Base-by-base conservation (phyloP, 92 coral and sea anemone genomes). In the Epizoanthus stellaris region DNA sequence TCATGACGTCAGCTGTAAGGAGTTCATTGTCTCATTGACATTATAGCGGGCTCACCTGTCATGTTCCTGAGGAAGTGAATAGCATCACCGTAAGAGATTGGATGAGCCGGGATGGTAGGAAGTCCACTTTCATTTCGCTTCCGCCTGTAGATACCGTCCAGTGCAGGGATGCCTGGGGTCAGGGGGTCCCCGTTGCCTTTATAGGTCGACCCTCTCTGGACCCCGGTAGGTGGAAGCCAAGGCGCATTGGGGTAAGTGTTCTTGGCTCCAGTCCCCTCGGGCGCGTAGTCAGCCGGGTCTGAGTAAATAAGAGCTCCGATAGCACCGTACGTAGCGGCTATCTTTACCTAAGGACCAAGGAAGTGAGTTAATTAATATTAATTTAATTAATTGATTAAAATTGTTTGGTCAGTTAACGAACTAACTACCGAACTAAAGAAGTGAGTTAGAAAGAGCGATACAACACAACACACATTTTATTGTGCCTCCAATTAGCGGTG, bases 101-200 rank as follows among this genome's bases (percentile, higher is more conserved):
- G 98, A 54, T 96, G 98, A 5, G 98, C 98, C 10, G 98, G 98
- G 79, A 96, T 94, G 17, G 77, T 86, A 7, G 98, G 98, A 15
- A 96, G 88, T 10, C 67, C 87, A 59, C 92, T 93, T 0, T 92
- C 89, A 10, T 82, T 85, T n/a, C n/a, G 14, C 52, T 90, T 56
- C 15, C 83, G 69, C 40, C 95, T 87, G 87, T 87, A 92, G 88
- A 94, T 87, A 30, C 98, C 98, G 58, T 90, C 87, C 21, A 90
- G 73, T 38, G 98, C 80, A 15, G 98, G 98, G 14, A 89, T 75
- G 1, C 95, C 98, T 4, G 97, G 98, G 53, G 98, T 96, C 69
- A 88, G 93, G 12, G 98, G 98, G 80, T 96, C 98, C 25, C 98
- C 98, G 6, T 34, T 79, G 10, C 90, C 95, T 1, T 92, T 91